These are phyloP conservation scores for Heliconius melpomene DNA, from an alignment of 1,140 invertebrate genomes.

Conservation along the genomic window DNA sequence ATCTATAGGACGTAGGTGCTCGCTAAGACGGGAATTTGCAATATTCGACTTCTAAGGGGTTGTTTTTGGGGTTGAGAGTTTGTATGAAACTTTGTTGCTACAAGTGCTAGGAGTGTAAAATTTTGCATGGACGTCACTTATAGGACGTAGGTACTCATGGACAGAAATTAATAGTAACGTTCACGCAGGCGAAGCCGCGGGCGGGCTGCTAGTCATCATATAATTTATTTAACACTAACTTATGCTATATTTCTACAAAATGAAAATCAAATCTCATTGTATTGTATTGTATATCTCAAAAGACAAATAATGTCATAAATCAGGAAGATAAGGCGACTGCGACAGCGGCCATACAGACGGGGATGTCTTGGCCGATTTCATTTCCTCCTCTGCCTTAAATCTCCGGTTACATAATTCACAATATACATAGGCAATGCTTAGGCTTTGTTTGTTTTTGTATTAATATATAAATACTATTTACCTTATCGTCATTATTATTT, in stretches of 20 bases:
- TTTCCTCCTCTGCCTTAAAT: slow-evolving; percentile 2
- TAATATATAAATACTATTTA: background rate
- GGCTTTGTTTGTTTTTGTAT: background rate
- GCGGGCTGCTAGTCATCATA: no score
- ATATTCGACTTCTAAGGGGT: no score
- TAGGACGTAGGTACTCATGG: no score
- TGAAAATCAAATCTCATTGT: background rate
- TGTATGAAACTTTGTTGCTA: no score
- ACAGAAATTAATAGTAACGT: no score
- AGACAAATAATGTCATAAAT: slow-evolving; percentile 12
- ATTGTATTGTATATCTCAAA: background rate
- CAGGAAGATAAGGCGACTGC: slow-evolving; percentile 1
- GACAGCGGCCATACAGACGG: background rate
- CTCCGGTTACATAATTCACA: slow-evolving; percentile 3
- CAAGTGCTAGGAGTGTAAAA: no score
- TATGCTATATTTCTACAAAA: background rate
- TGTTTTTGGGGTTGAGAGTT: no score
- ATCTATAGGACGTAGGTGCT: no score
- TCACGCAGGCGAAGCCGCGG: no score
- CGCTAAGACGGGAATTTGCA: no score
- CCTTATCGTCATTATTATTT: background rate
- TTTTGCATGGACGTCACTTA: no score
- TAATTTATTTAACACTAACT: background rate
- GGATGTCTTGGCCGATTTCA: slow-evolving; percentile 3
- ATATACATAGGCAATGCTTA: background rate